Evolutionary conservation across 1,140 invertebrate genomes (phyloP).

Genomic region (Myzus persicae): DNA sequence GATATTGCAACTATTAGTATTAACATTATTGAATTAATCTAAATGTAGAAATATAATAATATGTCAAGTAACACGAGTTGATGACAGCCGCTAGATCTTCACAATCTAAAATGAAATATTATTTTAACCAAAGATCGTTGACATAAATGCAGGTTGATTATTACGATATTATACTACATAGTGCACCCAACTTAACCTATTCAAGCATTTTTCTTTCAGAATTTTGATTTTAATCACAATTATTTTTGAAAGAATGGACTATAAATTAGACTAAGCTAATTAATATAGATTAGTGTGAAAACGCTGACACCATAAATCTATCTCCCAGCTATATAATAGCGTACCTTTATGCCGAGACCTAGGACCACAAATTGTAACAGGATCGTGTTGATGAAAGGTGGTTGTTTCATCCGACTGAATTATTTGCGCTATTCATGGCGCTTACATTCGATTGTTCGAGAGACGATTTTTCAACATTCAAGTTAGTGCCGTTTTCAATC

Average conservation of each 20-base stretch:
- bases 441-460: not conserved
- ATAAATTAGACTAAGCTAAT: not conserved
- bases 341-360: not conserved
- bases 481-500: not conserved
- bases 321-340: not conserved
- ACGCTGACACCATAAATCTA: not conserved
- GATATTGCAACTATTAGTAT: not conserved
- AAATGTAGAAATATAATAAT: not conserved
- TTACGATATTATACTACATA: not conserved
- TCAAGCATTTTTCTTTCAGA: not conserved
- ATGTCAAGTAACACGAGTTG: not conserved
- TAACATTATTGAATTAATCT: not conserved
- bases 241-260: not conserved
- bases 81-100: not conserved
- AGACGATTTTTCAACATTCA: not conserved
- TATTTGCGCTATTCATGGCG: not conserved
- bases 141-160: not conserved
- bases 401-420: not conserved
- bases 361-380: not conserved
- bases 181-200: not conserved
- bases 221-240: not conserved
- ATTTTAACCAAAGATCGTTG: not conserved
- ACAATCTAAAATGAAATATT: not conserved
- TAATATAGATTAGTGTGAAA: not conserved
- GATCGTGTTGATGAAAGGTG: not conserved